phyloP scores from a whole-genome alignment of 2,797 vertebrate species.

The Galago senegalensis region DNA sequence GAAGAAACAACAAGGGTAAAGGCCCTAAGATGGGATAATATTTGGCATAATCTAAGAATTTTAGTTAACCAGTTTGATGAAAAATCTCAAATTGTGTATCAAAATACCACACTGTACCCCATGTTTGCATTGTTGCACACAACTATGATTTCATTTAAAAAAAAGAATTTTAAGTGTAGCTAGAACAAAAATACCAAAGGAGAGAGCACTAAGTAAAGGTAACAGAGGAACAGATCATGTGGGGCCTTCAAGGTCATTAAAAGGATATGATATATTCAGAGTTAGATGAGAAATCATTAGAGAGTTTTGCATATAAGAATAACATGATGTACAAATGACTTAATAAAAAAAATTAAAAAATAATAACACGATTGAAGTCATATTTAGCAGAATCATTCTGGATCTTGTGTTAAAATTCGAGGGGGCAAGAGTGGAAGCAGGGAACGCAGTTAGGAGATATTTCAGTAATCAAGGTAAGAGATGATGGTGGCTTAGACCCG shows the following conservation, averaged over 20 bases:
- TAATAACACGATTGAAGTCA: conserved; percentile 29
- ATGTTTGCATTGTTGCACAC: too few relatives aligned
- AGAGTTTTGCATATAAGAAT: conserved; percentile 52
- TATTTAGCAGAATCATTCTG: conserved; percentile 52
- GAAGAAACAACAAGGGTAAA: conserved; percentile 39
- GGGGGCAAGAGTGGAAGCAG: neutral
- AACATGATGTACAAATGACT: neutral
- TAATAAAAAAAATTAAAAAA: too few relatives aligned
- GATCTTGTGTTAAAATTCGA: conserved; percentile 11
- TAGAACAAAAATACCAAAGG: conserved; percentile 12
- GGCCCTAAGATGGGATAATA: neutral
- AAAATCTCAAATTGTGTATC: too few relatives aligned
- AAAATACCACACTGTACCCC: too few relatives aligned
- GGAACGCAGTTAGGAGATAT: neutral
- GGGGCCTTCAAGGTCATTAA: neutral
- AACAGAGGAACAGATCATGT: neutral
- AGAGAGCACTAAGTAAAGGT: neutral
- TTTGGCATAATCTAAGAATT: neutral
- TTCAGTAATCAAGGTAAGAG: conserved; percentile 25
- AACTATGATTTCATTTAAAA: too few relatives aligned
- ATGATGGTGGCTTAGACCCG: neutral
- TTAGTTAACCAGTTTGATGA: neutral
- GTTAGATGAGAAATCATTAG: conserved; percentile 11
- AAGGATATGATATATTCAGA: conserved; percentile 34
- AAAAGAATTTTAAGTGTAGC: neutral